Percentiles rank a stretch among this genome's conserved stretches.
phyloP scores from a whole-genome alignment of 2,797 vertebrate genomes.

The Coendou prehensilis region DNA sequence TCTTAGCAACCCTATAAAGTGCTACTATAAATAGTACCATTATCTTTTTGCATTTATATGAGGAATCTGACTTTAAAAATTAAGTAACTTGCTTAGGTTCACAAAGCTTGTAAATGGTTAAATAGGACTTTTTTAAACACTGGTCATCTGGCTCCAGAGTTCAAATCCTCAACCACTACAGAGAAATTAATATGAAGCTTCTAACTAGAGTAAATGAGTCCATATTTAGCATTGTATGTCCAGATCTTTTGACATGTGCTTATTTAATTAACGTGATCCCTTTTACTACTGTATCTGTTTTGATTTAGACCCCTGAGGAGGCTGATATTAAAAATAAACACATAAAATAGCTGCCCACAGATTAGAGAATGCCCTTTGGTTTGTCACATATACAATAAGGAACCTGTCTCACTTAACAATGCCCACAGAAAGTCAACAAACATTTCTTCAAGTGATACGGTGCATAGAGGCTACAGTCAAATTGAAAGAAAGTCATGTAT shows the following conservation, averaged over 20 bases:
- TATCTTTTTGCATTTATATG: not conserved
- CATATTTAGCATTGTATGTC: not conserved
- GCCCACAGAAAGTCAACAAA: constrained; percentile 1
- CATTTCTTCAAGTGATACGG: not conserved
- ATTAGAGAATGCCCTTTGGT: not conserved
- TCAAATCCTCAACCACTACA: not conserved
- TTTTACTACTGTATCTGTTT: constrained; percentile 2
- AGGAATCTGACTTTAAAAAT: not conserved
- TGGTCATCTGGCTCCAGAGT: not conserved
- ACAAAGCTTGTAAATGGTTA: constrained; percentile 11
- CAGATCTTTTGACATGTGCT: not conserved
- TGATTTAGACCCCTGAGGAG: not conserved
- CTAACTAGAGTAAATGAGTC: not conserved
- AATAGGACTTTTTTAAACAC: not conserved
- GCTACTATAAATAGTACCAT: not conserved
- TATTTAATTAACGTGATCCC: not conserved
- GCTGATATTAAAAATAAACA: not conserved
- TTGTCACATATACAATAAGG: constrained; percentile 16
- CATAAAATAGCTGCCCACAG: not conserved
- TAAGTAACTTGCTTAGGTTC: not conserved
- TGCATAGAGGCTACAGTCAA: not conserved
- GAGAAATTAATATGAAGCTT: not conserved
- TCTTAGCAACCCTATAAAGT: not conserved
- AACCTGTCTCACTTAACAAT: not conserved
- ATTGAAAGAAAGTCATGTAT: not conserved